A percentile compares a stretch with the other conserved stretches of the same genome.
These are phyloP conservation scores for Theretra japonica DNA, from an alignment of 2,888 invertebrate genomes.

Conservation along the genomic window DNA sequence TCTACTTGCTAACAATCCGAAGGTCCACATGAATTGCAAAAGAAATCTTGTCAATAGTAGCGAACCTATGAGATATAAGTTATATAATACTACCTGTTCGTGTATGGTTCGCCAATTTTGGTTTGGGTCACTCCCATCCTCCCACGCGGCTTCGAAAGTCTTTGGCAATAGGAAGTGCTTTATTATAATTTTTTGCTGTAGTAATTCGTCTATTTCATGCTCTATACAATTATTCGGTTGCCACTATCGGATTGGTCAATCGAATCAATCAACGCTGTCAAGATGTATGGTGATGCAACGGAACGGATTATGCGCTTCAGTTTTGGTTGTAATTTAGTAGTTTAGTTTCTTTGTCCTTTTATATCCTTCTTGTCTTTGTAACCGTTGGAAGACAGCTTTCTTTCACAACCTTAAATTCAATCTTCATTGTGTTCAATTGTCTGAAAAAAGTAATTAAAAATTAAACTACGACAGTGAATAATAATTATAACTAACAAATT, in stretches of 20 bases:
- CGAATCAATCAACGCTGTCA: neutral
- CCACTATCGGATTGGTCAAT: slow-evolving; percentile 20
- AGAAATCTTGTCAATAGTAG: slow-evolving; percentile 12
- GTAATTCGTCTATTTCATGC: slow-evolving; percentile 12
- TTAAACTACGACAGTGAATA: too few species aligned
- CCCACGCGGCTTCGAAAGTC: slow-evolving; percentile 50
- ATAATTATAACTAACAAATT: too few species aligned
- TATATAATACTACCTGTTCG: slow-evolving; percentile 72
- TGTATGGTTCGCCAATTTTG: slow-evolving; percentile 69
- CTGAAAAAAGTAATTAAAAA: too few species aligned
- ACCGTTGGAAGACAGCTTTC: too few species aligned
- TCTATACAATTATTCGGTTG: neutral
- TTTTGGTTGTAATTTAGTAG: neutral
- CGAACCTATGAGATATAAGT: slow-evolving; percentile 37
- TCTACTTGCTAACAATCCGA: neutral
- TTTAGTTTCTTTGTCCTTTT: neutral
- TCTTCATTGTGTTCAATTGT: too few species aligned
- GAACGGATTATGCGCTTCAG: neutral
- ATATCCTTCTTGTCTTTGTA: too few species aligned
- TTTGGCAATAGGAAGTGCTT: slow-evolving; percentile 26
- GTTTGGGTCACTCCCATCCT: slow-evolving; percentile 59
- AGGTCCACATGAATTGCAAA: slow-evolving; percentile 23
- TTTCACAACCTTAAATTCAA: too few species aligned
- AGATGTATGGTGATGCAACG: slow-evolving; percentile 2
- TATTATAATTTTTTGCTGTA: slow-evolving; percentile 13